Evolutionary conservation across 2,113 vertebrate species (phyloP).

Genomic region (Antigone vipio): DNA sequence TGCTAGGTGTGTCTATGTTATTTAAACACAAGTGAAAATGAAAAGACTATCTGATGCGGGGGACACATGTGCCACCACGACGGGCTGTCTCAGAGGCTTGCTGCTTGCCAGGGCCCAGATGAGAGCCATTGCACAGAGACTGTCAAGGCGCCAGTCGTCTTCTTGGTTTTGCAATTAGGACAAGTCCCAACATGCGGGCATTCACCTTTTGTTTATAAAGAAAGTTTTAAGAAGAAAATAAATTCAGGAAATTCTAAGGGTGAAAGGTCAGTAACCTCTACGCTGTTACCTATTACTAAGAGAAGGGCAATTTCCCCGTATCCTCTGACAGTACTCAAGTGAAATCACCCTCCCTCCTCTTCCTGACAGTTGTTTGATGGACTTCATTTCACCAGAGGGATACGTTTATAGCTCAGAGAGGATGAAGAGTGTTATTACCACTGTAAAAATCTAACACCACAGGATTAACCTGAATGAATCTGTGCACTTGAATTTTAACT

Average conservation of each 20-base stretch:
- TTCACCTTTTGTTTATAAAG: background rate
- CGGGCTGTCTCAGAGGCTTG: background rate
- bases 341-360: background rate
- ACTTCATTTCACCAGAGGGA: background rate
- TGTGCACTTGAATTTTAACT: constrained; percentile 10
- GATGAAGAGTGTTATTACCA: background rate
- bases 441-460: constrained; percentile 2
- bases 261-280: background rate
- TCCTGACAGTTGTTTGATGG: background rate
- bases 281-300: background rate
- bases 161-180: background rate
- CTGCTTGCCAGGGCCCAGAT: background rate
- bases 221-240: background rate
- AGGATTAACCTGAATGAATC: constrained; percentile 21
- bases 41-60: background rate
- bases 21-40: background rate
- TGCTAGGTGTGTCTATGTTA: background rate
- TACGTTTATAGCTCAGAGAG: background rate
- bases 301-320: background rate
- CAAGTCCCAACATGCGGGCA: background rate
- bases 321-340: background rate
- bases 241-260: background rate
- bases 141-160: background rate
- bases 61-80: background rate
- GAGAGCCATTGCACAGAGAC: background rate